A percentile compares a stretch with the other conserved stretches of the same genome.
phyloP scores from a whole-genome alignment of 2,888 invertebrate species.

The Harmothoe impar region DNA sequence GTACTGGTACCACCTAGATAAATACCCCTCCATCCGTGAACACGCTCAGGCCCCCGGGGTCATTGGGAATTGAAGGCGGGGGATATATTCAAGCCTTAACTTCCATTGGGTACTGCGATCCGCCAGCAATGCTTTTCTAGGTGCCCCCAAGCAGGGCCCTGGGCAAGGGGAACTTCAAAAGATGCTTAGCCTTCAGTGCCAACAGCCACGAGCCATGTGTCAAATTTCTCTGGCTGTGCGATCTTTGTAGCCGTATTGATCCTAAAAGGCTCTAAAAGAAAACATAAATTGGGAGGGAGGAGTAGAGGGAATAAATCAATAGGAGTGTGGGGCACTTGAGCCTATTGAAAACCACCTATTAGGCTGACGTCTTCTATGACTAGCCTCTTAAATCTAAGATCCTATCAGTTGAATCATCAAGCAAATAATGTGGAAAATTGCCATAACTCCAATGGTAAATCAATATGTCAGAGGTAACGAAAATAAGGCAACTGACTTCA shows the following conservation, averaged over 20 bases:
- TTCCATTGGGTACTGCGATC: background rate
- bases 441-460: background rate
- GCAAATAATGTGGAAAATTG: background rate
- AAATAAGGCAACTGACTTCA: no score
- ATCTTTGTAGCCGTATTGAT: conserved; percentile 26
- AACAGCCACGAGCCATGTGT: background rate
- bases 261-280: background rate
- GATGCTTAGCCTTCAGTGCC: conserved; percentile 31
- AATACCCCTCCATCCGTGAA: no score
- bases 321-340: background rate
- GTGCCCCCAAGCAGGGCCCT: background rate
- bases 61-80: no score
- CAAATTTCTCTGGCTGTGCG: conserved; percentile 27
- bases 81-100: background rate
- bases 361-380: background rate
- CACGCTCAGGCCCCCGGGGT: no score
- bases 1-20: no score
- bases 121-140: background rate
- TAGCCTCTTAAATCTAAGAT: background rate
- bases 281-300: background rate
- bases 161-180: conserved; percentile 24
- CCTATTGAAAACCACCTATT: background rate
- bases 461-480: no score
- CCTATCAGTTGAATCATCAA: background rate
- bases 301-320: background rate